Base-by-base conservation (phyloP, 1,140 invertebrate species). In the Heliconius eleuchia region DNA sequence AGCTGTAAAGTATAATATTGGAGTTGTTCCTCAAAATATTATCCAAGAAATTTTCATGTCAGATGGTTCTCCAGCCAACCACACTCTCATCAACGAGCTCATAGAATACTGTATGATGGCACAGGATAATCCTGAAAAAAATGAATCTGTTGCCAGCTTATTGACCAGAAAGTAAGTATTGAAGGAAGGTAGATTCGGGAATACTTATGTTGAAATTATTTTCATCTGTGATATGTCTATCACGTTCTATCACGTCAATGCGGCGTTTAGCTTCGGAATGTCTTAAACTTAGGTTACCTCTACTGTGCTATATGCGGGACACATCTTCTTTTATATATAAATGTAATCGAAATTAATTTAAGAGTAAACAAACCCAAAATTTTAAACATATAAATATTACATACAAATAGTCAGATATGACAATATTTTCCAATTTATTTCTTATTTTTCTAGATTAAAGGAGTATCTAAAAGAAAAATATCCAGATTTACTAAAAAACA, bases 1-100 rank as follows among this genome's bases (percentile, higher is more conserved):
- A 1, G 91, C 89, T 0, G 55, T 87, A 0, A 39, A 84, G n/a
- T 83, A 90, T 73, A 88, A 91, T 55, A 81, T 90, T 1, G 55
- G 84, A 0, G 46, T 89, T 0, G 6, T 86, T 1, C 76, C 85
- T 0, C 91, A 92, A 37, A 78, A 87, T 7, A 3, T 91, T 0
- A 37, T 73, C 0, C 84, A 87, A 27, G 77, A 84, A 2, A 84
- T 88, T 4, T 91, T 77, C 80, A 78, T 77, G 8, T 92, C 89
- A 0, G 85, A 91, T 19, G 89, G 89, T 0, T 78, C 30, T 3
- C 13, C 18, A 1, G 77, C 37, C 1, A 80, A 89, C 52, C 75
- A 27, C 0, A 77, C 60, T 0, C 16, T 87, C 23, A 71, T 88
- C 0, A 83, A 84, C 11, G 90, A 91, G 9, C 79, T 93, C 8